phyloP scores from a whole-genome alignment of 1,140 invertebrate genomes.

The Asobara japonica region DNA sequence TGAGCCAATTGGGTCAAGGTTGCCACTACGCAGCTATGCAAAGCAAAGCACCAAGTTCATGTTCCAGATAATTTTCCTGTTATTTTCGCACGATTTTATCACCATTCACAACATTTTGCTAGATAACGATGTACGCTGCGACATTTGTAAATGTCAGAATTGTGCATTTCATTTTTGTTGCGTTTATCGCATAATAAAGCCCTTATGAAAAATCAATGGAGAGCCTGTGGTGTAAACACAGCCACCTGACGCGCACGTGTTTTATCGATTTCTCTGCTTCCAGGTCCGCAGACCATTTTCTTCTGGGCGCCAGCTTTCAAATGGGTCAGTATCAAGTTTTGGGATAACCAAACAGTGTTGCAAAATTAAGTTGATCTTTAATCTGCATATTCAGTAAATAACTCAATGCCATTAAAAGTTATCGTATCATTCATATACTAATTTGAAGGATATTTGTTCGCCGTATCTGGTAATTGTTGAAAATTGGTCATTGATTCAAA shows the following conservation, averaged over 20 bases:
- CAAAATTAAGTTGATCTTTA: too few relatives aligned
- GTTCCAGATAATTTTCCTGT: neutral
- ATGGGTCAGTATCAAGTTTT: conserved; percentile 81
- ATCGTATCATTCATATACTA: too few relatives aligned
- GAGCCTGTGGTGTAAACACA: neutral
- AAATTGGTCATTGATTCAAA: too few relatives aligned
- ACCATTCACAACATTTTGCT: neutral
- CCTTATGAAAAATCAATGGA: neutral
- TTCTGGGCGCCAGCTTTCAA: conserved; percentile 96
- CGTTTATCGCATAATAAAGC: too few relatives aligned
- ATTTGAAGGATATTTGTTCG: too few relatives aligned
- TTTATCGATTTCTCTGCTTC: conserved; percentile 53
- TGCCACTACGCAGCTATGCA: conserved; percentile 9
- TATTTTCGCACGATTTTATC: neutral
- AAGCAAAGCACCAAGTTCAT: neutral
- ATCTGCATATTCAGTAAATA: too few relatives aligned
- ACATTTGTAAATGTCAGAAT: neutral
- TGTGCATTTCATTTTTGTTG: too few relatives aligned
- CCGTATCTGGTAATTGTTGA: too few relatives aligned
- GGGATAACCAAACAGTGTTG: too few relatives aligned
- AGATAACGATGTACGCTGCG: neutral
- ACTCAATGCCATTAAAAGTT: too few relatives aligned
- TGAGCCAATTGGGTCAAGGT: conserved; percentile 44
- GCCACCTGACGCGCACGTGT: conserved; percentile 4
- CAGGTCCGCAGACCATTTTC: conserved; percentile 95